Evolutionary conservation across 37 sponge, comb jelly and placozoan genomes (phyloP).

Genomic region (Hormiphora californensis): DNA sequence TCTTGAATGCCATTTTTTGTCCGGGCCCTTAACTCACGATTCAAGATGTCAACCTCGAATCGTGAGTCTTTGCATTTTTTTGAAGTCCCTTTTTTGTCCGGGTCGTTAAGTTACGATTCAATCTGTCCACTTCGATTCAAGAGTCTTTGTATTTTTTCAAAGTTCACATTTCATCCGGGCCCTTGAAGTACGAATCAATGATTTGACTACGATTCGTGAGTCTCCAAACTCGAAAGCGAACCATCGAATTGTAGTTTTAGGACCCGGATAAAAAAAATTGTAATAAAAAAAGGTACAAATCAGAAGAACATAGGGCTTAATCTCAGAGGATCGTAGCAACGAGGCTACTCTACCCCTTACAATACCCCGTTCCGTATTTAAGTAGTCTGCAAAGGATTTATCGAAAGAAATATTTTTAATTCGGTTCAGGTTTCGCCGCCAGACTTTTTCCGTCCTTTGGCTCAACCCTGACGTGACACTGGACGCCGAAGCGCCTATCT

Average conservation of each 20-base stretch:
- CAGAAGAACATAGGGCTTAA: slow-evolving; percentile 61
- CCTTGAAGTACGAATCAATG: no score
- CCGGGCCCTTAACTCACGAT: no score
- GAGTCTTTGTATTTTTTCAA: no score
- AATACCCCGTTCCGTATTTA: slow-evolving; percentile 72
- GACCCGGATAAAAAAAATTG: background rate
- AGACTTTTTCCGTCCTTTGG: slow-evolving; percentile 41
- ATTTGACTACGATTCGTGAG: no score
- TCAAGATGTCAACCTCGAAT: no score
- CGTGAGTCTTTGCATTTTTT: no score
- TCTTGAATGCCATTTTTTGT: no score
- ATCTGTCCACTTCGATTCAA: no score
- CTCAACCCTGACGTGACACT: slow-evolving; percentile 53
- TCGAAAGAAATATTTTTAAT: slow-evolving; percentile 59
- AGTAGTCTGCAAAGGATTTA: slow-evolving; percentile 81
- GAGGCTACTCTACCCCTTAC: slow-evolving; percentile 77
- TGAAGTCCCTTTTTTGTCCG: no score
- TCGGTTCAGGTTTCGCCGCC: slow-evolving; percentile 47
- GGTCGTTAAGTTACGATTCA: no score
- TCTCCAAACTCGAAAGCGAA: no score
- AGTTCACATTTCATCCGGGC: no score
- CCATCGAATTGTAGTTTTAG: background rate
- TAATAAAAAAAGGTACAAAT: slow-evolving; percentile 52
- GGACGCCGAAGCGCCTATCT: slow-evolving; percentile 53
- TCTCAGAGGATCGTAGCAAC: slow-evolving; percentile 78